Conservation (phyloP, 2,797 vertebrate genomes). For the Myotis findleyi region DNA sequence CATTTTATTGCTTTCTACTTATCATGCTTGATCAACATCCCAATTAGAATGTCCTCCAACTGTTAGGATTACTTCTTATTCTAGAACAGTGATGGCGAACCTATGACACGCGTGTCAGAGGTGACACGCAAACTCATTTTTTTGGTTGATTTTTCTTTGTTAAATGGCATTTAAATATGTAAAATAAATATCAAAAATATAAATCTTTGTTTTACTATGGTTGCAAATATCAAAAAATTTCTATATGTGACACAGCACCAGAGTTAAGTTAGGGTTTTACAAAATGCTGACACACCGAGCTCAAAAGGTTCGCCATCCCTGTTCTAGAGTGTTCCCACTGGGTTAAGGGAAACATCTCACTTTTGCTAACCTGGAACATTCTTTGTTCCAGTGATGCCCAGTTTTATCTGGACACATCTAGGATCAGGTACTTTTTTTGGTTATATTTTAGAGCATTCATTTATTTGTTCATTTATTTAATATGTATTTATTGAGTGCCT, state of each 20-base stretch:
- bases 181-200: too few species aligned
- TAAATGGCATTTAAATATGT: too few species aligned
- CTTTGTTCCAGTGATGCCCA: neutral
- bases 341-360: neutral
- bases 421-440: neutral
- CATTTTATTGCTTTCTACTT: neutral
- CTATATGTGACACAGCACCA: too few species aligned
- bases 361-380: neutral
- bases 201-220: too few species aligned
- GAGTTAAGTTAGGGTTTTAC: too few species aligned
- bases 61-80: neutral
- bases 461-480: neutral
- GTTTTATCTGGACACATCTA: neutral
- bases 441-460: neutral
- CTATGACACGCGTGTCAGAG: too few species aligned
- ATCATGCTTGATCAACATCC: neutral
- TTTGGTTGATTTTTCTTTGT: too few species aligned
- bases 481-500: neutral
- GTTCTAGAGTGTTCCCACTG: neutral
- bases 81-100: neutral
- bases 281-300: too few species aligned
- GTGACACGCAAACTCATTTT: too few species aligned
- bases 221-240: too few species aligned
- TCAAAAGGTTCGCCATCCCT: too few species aligned
- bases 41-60: neutral